Base-by-base conservation (phyloP, 2,888 invertebrate species). In the Phalangium opilio region DNA sequence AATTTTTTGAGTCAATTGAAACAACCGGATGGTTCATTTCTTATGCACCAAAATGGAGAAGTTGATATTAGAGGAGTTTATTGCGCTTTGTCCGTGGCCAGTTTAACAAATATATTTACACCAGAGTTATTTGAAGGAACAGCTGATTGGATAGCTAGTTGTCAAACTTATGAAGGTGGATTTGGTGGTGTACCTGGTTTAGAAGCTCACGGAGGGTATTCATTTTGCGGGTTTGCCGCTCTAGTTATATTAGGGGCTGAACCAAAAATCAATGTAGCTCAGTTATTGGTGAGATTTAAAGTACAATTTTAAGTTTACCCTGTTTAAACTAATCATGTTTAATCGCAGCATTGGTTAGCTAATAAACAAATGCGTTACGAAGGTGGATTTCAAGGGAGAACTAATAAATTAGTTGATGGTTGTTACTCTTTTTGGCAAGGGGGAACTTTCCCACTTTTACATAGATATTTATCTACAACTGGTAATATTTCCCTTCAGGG, bases 351-450 rank as follows among this genome's bases (percentile, higher is more conserved):
- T 58, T 98, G 96, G 96, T 75, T 81, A 52, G 79, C 81, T 1
- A 82, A 83, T 60, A 76, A 85, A 44, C 96, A 98, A 69, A 93
- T 93, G 89, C 71, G 74, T 51, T 76, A 81, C 54, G 96, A 96
- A 69, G 96, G 96, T 27, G 98, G 96, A 7, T 98, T 98, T 64
- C 68, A 70, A 49, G 66, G 66, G 19, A 39, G 54, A 61, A 93
- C 96, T 2, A 96, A 98, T 68, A 98, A 98, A 70, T 72, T 98
- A 54, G 96, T 99, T 0, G 98, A 98, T 73, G 87, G 87, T 3
- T 98, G 98, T 67, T 98, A 98, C 66, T 93, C 93, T 0, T 99
- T 95, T 70, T 99, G 98, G 98, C 91, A 91, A 69, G 93, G 91
- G 21, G 93, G 85, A 43, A 76, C 81, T 40, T 83, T 95, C 64